Conservation (phyloP, 2,888 invertebrate genomes). For the Apamea crenata region DNA sequence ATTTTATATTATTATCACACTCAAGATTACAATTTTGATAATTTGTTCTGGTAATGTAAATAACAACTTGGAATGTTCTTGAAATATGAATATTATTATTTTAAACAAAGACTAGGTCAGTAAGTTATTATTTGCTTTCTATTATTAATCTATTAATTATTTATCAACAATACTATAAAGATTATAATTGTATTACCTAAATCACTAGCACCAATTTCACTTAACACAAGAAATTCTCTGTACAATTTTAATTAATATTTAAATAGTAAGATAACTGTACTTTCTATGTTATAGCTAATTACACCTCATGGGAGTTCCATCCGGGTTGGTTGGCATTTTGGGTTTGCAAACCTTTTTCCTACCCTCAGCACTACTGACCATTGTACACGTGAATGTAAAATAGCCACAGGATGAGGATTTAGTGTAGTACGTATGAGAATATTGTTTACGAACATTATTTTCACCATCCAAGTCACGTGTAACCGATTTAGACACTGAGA, state of each 20-base stretch:
- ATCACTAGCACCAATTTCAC: constrained; percentile 55
- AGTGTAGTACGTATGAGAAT: constrained; percentile 95
- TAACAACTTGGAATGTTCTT: background rate
- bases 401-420: constrained; percentile 97
- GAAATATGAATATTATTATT: constrained; percentile 1
- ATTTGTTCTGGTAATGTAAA: background rate
- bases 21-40: constrained; percentile 10
- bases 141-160: constrained; percentile 43
- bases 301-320: constrained; percentile 93
- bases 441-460: constrained; percentile 92
- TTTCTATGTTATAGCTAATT: constrained; percentile 42
- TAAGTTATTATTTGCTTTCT: constrained; percentile 29
- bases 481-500: constrained; percentile 95
- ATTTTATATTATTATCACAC: constrained; percentile 23
- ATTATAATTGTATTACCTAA: constrained; percentile 25
- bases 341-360: constrained; percentile 95
- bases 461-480: constrained; percentile 92
- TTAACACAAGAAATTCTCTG: constrained; percentile 36
- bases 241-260: constrained; percentile 53
- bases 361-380: constrained; percentile 94
- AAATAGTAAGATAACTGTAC: constrained; percentile 41
- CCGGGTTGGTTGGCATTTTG: constrained; percentile 94
- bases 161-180: constrained; percentile 59
- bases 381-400: constrained; percentile 96
- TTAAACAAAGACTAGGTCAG: constrained; percentile 44